Evolutionary conservation across 1,140 invertebrate species (phyloP), one percentile per base, ranked within the genome.

Genomic region (Bombus terrestris): DNA sequence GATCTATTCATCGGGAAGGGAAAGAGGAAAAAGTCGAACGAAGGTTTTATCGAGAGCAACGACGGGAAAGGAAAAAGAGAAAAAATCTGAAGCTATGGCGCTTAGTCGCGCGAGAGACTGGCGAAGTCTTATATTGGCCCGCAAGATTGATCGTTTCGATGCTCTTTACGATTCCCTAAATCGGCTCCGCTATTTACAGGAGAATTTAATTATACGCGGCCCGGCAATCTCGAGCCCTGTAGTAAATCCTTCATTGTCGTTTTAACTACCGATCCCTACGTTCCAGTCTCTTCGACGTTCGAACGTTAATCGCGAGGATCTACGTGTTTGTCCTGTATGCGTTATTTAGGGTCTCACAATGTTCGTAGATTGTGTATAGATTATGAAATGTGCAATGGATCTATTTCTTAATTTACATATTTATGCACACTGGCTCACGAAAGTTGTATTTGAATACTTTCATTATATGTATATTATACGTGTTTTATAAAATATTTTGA

Each of bases 191-290:
- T 76, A 88, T 85, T 90, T 86, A 78, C 57, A 32, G 28, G 62
- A 71, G 85, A 88, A 90, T 90, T 90, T 90, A 90, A 90, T 90
- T 90, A 90, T 79, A 75, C 80, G 66, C 37, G 62, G 13, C 9
- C 13, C 47, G 43, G 43, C 68, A 85, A 73, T 81, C 35, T 53
- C 39, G 41, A 28, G 41, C 3, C 25, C 5, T 10, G 39, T 53
- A 73, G 41, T 74, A 80, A 85, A 80, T 85, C 68, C 59, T 81
- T 78, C 69, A 74, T 73, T 37, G 66, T 35, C 66, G 69, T 32
- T 73, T 81, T 62, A 85, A 81, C 78, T 43, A 53, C 25, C 47
- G 1, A 37, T 25, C 3, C 47, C 6, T 22, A 18, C 13, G 35
- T 8, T 43, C 18, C 59, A 41, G 3, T 5, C 43, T 15, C n/a